A percentile compares a stretch with the other conserved stretches of the same genome.
phyloP scores from a whole-genome alignment of 2,888 invertebrate species.

The Notodonta ziczac region DNA sequence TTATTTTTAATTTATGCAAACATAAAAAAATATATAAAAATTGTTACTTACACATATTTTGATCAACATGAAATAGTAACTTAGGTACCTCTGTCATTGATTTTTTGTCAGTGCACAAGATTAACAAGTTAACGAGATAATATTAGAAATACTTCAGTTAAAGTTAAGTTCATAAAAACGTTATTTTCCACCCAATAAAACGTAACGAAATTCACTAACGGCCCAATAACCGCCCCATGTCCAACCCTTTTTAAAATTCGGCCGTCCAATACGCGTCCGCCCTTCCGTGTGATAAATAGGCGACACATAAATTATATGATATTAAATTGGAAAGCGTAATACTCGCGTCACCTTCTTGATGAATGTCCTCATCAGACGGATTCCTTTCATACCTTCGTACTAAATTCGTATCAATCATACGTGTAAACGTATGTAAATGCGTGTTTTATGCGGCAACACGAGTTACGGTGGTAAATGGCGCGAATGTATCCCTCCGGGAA shows the following conservation, averaged over 20 bases:
- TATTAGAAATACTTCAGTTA: too few species aligned
- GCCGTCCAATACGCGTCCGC: conserved; percentile 7
- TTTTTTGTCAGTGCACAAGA: too few species aligned
- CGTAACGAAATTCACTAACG: neutral
- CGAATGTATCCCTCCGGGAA: conserved; percentile 25
- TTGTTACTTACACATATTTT: too few species aligned
- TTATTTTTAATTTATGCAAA: too few species aligned
- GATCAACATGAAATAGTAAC: too few species aligned
- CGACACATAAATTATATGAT: conserved; percentile 49
- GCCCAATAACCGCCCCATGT: neutral
- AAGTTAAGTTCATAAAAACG: too few species aligned
- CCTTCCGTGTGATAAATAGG: conserved; percentile 10
- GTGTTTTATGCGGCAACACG: conserved; percentile 54
- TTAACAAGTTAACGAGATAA: too few species aligned
- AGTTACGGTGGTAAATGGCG: conserved; percentile 38
- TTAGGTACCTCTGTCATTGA: too few species aligned
- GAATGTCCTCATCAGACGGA: conserved; percentile 68
- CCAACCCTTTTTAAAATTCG: conserved; percentile 7
- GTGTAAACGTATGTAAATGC: conserved; percentile 71
- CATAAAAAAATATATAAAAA: too few species aligned
- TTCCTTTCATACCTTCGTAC: conserved; percentile 41
- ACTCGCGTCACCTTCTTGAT: conserved; percentile 64
- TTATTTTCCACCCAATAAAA: neutral
- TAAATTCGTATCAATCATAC: conserved; percentile 75
- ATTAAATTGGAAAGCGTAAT: conserved; percentile 58